Conservation (phyloP, 2,888 invertebrate species). For the Deroplatys truncata region DNA sequence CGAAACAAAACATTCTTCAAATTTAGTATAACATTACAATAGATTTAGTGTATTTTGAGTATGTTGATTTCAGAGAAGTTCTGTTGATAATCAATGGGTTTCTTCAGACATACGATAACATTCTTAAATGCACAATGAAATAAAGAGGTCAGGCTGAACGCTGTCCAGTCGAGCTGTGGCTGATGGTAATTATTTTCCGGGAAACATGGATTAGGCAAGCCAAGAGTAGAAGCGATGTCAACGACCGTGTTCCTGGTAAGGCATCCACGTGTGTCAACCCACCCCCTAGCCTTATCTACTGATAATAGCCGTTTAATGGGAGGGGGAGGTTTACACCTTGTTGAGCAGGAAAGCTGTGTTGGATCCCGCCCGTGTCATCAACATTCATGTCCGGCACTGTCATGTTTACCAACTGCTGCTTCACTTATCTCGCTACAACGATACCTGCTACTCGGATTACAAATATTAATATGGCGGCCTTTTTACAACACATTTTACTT, state of each 20-base stretch:
- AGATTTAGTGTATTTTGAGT: too few species aligned
- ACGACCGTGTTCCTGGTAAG: background rate
- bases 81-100: too few species aligned
- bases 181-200: too few species aligned
- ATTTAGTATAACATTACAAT: too few species aligned
- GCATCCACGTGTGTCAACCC: background rate
- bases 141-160: too few species aligned
- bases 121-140: too few species aligned
- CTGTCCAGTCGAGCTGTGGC: too few species aligned
- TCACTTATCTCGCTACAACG: background rate
- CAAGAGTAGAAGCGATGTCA: background rate
- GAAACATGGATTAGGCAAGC: background rate
- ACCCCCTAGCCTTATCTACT: background rate
- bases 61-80: too few species aligned
- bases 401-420: background rate
- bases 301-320: background rate
- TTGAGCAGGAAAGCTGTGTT: background rate
- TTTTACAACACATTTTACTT: background rate
- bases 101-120: too few species aligned
- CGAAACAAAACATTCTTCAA: too few species aligned
- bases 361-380: background rate
- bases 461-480: background rate
- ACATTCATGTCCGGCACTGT: background rate
- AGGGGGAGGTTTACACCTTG: background rate
- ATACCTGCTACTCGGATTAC: background rate